Evolutionary conservation across 2,797 vertebrate species (phyloP).

Genomic region (Lateolabrax maculatus): DNA sequence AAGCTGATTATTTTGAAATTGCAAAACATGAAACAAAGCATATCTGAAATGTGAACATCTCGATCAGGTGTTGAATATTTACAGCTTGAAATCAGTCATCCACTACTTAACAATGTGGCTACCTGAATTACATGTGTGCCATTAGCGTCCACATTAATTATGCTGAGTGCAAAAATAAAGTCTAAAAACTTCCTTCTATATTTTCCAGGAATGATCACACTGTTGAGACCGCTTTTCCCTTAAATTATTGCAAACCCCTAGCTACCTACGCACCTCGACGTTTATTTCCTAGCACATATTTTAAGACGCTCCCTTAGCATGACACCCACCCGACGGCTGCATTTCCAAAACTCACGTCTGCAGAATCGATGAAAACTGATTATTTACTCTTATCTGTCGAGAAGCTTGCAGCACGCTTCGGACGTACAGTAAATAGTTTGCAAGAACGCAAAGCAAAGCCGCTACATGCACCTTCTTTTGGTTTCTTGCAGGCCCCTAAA

Average conservation of each 20-base stretch:
- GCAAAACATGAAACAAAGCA: background rate
- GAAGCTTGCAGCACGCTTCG: background rate
- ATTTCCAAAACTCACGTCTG: slow-evolving; percentile 12
- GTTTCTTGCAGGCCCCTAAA: slow-evolving; percentile 80
- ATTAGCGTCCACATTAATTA: background rate
- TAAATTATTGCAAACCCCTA: slow-evolving; percentile 33
- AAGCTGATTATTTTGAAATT: background rate
- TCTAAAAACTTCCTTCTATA: background rate
- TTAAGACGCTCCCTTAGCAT: slow-evolving; percentile 85
- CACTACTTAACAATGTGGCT: background rate
- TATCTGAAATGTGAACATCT: background rate
- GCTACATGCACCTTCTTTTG: slow-evolving; percentile 74
- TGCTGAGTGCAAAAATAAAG: background rate
- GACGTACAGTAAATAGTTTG: background rate
- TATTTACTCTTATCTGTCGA: background rate
- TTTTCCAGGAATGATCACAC: background rate
- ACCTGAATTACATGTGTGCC: background rate
- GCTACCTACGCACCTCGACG: slow-evolving; percentile 72
- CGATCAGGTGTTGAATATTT: background rate
- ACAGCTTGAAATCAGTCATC: background rate
- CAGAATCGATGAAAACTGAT: background rate
- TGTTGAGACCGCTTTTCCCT: background rate
- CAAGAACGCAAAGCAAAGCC: slow-evolving; percentile 47
- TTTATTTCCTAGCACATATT: slow-evolving; percentile 72
- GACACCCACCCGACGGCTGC: slow-evolving; percentile 38